Base-by-base conservation (phyloP, 1,140 invertebrate genomes). In the Aphelenchoides besseyi region DNA sequence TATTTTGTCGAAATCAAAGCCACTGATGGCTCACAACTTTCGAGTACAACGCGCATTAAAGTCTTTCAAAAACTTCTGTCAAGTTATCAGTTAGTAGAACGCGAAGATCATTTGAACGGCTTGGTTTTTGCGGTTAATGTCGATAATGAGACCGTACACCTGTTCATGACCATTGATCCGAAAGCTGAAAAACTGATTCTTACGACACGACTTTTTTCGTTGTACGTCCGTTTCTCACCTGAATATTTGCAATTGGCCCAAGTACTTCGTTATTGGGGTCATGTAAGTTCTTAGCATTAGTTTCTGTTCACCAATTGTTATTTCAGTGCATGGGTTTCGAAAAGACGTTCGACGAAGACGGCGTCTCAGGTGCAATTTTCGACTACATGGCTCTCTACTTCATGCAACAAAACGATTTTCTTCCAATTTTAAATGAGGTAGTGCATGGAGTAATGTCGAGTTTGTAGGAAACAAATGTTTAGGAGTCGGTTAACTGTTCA, bases 381-480 rank as follows among this genome's bases (percentile, higher is more conserved):
- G 55, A 59, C 32, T 59, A 29, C 32, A 28, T 59, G 26, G 55
- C 23, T 5, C 18, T 59, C 5, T 33, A 59, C 55, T 8, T 59
- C 5, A 28, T 59, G 55, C 55, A 59, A 33, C 5, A 5, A 18
- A 8, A 59, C 12, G 18, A 8, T 5, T 5, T 5, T 12, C 26
- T 59, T 18, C 55, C 55, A 18, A 23, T 59, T 59, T 8, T 59
- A 8, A 18, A 59, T 8, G 55, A 59, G 55, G 55, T 59, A 59
- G 5, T 59, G n/a, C n/a, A n/a, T n/a, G n/a, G n/a, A n/a, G n/a
- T n/a, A n/a, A n/a, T n/a, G n/a, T n/a, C n/a, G n/a, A n/a, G n/a
- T n/a, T n/a, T n/a, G n/a, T n/a, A n/a, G n/a, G n/a, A n/a, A n/a
- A n/a, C n/a, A n/a, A n/a, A n/a, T 8, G 18, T 59, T 59, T 33